Percentiles rank a stretch among this genome's conserved stretches.
phyloP scores from a whole-genome alignment of 2,113 vertebrate genomes.

The Lamprotornis superbus region DNA sequence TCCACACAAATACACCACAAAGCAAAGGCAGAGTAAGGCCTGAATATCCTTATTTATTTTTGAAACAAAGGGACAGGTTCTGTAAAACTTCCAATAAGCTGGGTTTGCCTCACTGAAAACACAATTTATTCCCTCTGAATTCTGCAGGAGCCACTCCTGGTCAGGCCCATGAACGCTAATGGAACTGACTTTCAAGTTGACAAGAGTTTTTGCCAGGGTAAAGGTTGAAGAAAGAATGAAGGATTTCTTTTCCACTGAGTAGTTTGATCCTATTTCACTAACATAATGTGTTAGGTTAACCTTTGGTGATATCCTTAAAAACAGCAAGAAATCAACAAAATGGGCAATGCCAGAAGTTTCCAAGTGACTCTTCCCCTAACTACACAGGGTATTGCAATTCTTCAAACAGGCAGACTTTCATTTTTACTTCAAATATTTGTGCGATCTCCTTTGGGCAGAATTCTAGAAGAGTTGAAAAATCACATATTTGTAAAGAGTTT shows the following conservation, averaged over 20 bases:
- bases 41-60: neutral
- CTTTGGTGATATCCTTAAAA: constrained; percentile 31
- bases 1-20: constrained; percentile 17
- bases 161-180: neutral
- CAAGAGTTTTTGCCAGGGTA: neutral
- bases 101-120: neutral
- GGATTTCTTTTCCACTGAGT: constrained; percentile 22
- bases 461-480: neutral
- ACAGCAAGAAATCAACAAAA: constrained; percentile 40
- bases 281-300: constrained; percentile 38
- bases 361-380: neutral
- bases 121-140: neutral
- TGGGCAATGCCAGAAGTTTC: neutral
- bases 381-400: neutral
- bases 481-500: neutral
- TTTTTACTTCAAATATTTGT: constrained; percentile 4
- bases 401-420: neutral
- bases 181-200: constrained; percentile 16
- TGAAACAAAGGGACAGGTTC: neutral
- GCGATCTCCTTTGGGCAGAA: neutral
- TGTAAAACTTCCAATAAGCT: neutral
- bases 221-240: constrained; percentile 6
- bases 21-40: neutral
- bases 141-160: neutral
- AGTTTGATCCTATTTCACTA: constrained; percentile 52